Evolutionary conservation across 2,113 vertebrate genomes (phyloP).

Genomic region (Leucosticte australis): DNA sequence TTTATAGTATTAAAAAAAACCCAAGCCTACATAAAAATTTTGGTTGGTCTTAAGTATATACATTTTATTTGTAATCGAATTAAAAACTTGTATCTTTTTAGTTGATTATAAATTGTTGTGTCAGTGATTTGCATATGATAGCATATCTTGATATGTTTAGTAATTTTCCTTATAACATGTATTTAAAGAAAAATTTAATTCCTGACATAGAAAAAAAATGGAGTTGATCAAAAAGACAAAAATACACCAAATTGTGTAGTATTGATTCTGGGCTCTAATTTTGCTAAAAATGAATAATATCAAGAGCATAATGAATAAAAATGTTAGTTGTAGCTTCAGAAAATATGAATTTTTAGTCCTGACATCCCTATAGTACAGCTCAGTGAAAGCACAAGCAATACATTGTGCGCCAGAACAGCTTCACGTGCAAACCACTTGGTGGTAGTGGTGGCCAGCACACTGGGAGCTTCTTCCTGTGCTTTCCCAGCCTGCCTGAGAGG

Average conservation of each 20-base stretch:
- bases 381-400: not conserved
- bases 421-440: slow-evolving; percentile 19
- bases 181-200: not conserved
- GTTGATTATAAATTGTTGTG: not conserved
- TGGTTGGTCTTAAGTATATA: not conserved
- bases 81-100: not conserved
- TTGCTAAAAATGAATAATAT: not conserved
- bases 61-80: not conserved
- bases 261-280: not conserved
- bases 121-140: not conserved
- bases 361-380: not conserved
- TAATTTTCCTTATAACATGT: not conserved
- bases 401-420: not conserved
- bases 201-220: not conserved
- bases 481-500: not conserved
- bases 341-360: not conserved
- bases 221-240: not conserved
- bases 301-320: not conserved
- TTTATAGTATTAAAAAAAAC: not conserved
- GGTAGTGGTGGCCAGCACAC: slow-evolving; percentile 16
- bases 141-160: not conserved
- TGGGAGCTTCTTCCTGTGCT: not conserved
- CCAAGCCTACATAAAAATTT: not conserved
- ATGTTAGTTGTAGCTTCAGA: not conserved
- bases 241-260: not conserved